phyloP scores from a whole-genome alignment of 2,797 vertebrate species.

The Siniperca scherzeri region DNA sequence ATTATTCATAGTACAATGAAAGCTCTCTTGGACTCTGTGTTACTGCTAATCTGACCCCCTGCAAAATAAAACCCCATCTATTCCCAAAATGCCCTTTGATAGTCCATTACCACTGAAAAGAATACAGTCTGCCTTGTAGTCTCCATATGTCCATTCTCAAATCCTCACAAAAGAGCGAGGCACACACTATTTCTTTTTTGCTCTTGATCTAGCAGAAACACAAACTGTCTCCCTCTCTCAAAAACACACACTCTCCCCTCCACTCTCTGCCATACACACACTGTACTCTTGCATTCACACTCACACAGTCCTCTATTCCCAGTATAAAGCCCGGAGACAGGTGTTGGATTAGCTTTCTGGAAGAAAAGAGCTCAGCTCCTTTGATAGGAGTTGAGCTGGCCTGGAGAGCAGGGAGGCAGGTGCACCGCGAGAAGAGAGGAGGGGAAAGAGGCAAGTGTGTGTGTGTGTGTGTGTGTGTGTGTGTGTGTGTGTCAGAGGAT shows the following conservation, averaged over 20 bases:
- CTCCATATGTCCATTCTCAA: slow-evolving; percentile 74
- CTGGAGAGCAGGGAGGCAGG: slow-evolving; percentile 82
- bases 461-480: slow-evolving; percentile 26
- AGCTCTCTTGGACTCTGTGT: slow-evolving; percentile 48
- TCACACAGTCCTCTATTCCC: slow-evolving; percentile 67
- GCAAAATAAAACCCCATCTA: slow-evolving; percentile 68
- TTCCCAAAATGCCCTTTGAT: slow-evolving; percentile 68
- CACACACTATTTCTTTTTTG: slow-evolving; percentile 55
- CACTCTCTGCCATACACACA: slow-evolving; percentile 50
- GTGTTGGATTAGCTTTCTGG: slow-evolving; percentile 86
- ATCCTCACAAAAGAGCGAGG: slow-evolving; percentile 66
- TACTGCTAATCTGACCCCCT: slow-evolving; percentile 58
- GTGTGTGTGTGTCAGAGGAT: slow-evolving; percentile 66
- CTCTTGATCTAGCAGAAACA: slow-evolving; percentile 71
- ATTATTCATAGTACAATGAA: slow-evolving; percentile 47
- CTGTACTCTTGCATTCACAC: slow-evolving; percentile 61
- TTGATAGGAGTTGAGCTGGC: slow-evolving; percentile 84
- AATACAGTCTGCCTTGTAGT: slow-evolving; percentile 68
- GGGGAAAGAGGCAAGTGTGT: slow-evolving; percentile 25
- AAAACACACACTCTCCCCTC: slow-evolving; percentile 39
- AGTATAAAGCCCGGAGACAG: slow-evolving; percentile 83
- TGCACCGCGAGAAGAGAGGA: slow-evolving; percentile 73
- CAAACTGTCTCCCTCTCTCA: slow-evolving; percentile 54
- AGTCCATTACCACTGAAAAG: slow-evolving; percentile 64
- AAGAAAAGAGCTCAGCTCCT: slow-evolving; percentile 83